Percentiles rank a stretch among this genome's conserved stretches.
Evolutionary conservation across 2,888 invertebrate species (phyloP).

Genomic region (Tenthredo distinguenda): DNA sequence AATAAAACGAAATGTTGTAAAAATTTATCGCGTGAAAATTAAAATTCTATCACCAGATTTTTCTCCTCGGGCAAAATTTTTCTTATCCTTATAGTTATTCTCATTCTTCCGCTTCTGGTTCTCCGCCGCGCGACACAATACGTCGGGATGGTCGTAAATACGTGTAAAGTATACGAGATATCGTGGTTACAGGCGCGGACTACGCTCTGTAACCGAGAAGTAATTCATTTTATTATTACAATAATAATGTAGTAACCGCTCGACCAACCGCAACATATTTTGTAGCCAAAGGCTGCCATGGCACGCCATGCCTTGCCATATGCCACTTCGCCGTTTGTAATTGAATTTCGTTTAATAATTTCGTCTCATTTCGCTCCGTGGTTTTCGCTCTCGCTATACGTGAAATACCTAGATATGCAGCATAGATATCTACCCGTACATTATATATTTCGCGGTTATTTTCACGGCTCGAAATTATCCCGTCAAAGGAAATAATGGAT

Average conservation of each 20-base stretch:
- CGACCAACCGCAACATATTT: constrained; percentile 25
- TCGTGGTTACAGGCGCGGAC: not conserved
- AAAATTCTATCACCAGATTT: not conserved
- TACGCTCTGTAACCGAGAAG: constrained; percentile 6
- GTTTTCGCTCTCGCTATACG: not conserved
- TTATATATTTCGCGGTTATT: not conserved
- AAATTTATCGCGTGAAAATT: not conserved
- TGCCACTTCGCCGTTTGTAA: not conserved
- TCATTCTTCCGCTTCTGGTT: too few species aligned
- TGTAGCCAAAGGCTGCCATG: constrained; percentile 3
- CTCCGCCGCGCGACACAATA: too few species aligned
- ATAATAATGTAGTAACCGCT: constrained; percentile 16
- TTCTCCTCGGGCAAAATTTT: not conserved
- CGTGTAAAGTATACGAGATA: constrained; percentile 1
- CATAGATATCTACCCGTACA: not conserved
- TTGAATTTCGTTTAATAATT: constrained; percentile 38
- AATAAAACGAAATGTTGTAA: not conserved
- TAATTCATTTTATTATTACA: constrained; percentile 35
- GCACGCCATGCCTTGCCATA: not conserved
- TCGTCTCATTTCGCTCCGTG: constrained; percentile 6
- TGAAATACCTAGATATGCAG: not conserved
- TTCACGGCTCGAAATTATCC: not conserved
- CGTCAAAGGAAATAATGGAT: too few species aligned
- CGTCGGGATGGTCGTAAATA: not conserved
- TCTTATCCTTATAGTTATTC: not conserved